Conservation (phyloP, 2,888 invertebrate genomes). For the Dynastes tityus region DNA sequence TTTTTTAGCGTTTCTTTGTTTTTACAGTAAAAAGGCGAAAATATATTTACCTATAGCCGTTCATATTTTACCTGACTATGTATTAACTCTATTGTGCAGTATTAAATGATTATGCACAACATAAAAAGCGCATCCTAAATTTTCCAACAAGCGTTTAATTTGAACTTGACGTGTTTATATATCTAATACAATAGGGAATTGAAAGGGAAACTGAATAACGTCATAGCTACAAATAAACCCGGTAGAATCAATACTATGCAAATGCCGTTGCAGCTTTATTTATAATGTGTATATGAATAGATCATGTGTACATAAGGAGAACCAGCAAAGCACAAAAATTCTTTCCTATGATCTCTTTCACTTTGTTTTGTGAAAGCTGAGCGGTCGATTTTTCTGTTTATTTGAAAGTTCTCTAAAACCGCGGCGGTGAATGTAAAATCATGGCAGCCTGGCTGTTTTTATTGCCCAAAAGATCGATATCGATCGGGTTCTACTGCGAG, state of each 20-base stretch:
- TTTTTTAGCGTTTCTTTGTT: too few relatives aligned
- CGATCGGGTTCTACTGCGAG: conserved; percentile 43
- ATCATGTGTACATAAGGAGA: conserved; percentile 21
- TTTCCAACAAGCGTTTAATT: too few relatives aligned
- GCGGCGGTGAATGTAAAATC: conserved; percentile 56
- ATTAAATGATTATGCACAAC: too few relatives aligned
- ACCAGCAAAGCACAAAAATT: conserved; percentile 43
- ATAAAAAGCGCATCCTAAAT: too few relatives aligned
- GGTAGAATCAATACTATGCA: not conserved
- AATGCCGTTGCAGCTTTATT: too few relatives aligned
- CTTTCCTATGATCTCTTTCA: conserved; percentile 54
- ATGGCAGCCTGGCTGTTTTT: conserved; percentile 54
- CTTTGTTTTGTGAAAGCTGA: conserved; percentile 59
- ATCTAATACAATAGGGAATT: not conserved
- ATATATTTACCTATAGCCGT: too few relatives aligned
- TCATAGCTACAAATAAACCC: not conserved
- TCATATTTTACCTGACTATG: too few relatives aligned
- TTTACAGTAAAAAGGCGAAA: too few relatives aligned
- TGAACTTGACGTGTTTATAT: too few relatives aligned
- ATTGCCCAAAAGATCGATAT: conserved; percentile 57
- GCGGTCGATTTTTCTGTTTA: conserved; percentile 54
- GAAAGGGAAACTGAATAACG: not conserved
- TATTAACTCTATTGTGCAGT: too few relatives aligned
- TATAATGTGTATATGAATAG: not conserved
- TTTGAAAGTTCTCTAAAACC: conserved; percentile 57